Evolutionary conservation across 2,113 vertebrate genomes (phyloP), one percentile per base, ranked within the genome.

Genomic region (Pterocles orientalis): DNA sequence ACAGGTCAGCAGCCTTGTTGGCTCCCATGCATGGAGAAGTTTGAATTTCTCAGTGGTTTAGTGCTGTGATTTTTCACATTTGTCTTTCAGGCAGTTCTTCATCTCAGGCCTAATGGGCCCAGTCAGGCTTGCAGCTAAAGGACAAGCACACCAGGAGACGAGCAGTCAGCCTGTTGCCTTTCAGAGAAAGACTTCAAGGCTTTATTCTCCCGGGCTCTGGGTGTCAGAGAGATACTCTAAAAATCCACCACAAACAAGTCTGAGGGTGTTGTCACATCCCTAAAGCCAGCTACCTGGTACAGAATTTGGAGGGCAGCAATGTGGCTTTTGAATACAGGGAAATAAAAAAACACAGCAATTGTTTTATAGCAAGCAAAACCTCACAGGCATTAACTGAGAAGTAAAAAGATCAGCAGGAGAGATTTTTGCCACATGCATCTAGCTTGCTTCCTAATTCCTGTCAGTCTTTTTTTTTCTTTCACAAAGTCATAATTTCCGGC

Each of bases 1-100:
- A 39, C 31, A 90, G 73, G 90, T 69, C 93, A 83, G 68, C 68
- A 95, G 75, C 73, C 54, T 71, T 21, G 31, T 61, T 96, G 72
- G 33, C 76, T 94, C 79, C 90, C 54, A 65, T 58, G 75, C 75
- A 75, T 68, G 69, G 81, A 83, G 71, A 91, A 91, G n/a, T 94
- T 65, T 91, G 86, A 72, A 84, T 94, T 96, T 95, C 72, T 41
- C 48, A 25, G 88, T 85, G 81, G 58, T 71, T 95, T 54, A 90
- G 34, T 36, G 57, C 72, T 84, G 81, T 73, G 47, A 90, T 82
- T 96, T 92, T 86, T 75, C 81, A 82, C 68, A 65, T 95, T 91
- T 83, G 57, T 82, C 81, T 95, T 85, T 60, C 43, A 86, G 84
- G 57, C 73, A 48, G 50, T 36, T 66, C 34, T 92, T 95, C 64